Base-by-base conservation (phyloP, 92 coral and sea anemone species). In the Epizoanthus illoricatus region DNA sequence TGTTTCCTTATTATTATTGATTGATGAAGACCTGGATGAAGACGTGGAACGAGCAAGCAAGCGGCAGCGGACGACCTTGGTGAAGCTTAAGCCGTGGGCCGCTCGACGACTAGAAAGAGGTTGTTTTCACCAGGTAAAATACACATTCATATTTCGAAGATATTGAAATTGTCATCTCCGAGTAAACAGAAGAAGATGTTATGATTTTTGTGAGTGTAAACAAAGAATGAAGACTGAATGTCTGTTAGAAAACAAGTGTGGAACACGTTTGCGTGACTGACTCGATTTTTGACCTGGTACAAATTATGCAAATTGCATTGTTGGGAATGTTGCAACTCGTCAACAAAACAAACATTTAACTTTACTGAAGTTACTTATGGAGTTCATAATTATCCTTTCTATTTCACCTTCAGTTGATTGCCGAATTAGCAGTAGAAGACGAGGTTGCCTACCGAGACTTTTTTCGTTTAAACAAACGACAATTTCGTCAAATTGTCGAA, bases 71-170 rank as follows among this genome's bases (percentile, higher is more conserved):
- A 28, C 28, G 52, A 62, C 45, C 40, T 71, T 71, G 86, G 86
- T 82, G 67, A 82, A 61, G 40, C 63, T 82, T 56, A 82, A 61
- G 40, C 63, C 47, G 16, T 82, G 86, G 86, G 75, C 75, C 45
- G 86, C 86, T 47, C 59, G 80, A 41, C 86, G 86, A 69, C 66
- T 70, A 17, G 86, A 83, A 24, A 83, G 76, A 61, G 86, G 86
- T 52, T 83, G 80, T 83, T 83, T 83, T 83, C 80, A 83, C 71
- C 80, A 83, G 80, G 86, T 83, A 11, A 71, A 75, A 45, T 71
- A 71, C 40, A 16, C 42, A 45, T 71, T 71, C 52, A 47, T 39
- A n/a, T 71, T 72, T 72, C 41, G 2, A 6, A 43, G 39, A 7
- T 72, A 7, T 20, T 28, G 57, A 59, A 57, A 45, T 39, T 39